Conservation (phyloP, 2,797 vertebrate genomes). For the Coracias cyanogaster region DNA sequence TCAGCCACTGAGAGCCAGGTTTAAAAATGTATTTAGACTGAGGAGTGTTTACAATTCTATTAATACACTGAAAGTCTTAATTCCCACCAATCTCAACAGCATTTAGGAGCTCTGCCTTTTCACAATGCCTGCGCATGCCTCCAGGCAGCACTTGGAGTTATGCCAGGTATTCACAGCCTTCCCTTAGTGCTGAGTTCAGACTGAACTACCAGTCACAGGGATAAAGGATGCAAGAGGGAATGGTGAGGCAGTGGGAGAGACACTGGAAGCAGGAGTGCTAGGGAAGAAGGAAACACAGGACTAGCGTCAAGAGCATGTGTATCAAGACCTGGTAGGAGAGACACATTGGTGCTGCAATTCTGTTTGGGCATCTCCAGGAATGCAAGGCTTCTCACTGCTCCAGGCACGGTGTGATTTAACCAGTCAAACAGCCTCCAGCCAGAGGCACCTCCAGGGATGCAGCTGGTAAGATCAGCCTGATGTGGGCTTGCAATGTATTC, state of each 20-base stretch:
- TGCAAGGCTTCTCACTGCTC: not conserved
- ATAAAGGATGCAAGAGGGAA: not conserved
- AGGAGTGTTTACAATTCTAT: not conserved
- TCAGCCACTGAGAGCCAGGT: not conserved
- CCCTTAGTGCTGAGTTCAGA: not conserved
- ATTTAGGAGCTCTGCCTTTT: not conserved
- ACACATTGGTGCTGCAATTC: not conserved
- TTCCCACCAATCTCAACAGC: not conserved
- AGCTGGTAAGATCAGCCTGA: not conserved
- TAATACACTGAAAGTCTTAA: not conserved
- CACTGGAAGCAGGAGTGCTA: not conserved
- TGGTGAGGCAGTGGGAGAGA: not conserved
- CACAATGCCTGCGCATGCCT: not conserved
- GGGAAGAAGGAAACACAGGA: not conserved
- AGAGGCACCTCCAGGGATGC: not conserved
- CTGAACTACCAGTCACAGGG: not conserved
- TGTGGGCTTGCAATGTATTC: not conserved
- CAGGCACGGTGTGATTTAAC: not conserved
- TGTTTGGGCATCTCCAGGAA: not conserved
- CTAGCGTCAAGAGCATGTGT: not conserved
- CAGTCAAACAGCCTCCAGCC: not conserved
- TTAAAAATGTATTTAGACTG: not conserved
- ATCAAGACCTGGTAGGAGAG: not conserved
- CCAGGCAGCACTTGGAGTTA: not conserved
- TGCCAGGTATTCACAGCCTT: not conserved